Evolutionary conservation across 1,140 invertebrate species (phyloP).

Genomic region (Bathynomus jamesi): DNA sequence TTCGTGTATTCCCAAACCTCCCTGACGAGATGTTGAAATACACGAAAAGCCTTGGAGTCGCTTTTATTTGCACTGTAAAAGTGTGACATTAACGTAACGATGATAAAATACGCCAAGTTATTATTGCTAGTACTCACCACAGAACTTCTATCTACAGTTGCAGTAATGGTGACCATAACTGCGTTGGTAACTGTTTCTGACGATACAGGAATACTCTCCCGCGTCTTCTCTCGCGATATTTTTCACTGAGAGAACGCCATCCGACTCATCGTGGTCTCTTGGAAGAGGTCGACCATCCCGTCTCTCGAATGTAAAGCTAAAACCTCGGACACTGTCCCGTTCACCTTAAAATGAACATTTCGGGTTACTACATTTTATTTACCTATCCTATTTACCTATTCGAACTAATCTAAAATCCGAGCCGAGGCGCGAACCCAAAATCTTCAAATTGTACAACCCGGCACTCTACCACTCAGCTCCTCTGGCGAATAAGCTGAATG

Average conservation of each 20-base stretch:
- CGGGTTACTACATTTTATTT: not conserved
- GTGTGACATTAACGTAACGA: too few relatives aligned
- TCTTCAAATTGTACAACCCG: too few relatives aligned
- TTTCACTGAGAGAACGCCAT: constrained; percentile 56
- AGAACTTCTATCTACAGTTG: constrained; percentile 52
- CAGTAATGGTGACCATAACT: constrained; percentile 46
- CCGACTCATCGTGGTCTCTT: constrained; percentile 48
- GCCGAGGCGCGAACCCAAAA: too few relatives aligned
- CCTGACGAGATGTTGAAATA: too few relatives aligned
- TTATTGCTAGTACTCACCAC: constrained; percentile 47
- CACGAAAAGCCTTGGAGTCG: too few relatives aligned
- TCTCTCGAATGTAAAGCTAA: constrained; percentile 52
- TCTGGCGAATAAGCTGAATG: too few relatives aligned
- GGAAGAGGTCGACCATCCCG: constrained; percentile 55
- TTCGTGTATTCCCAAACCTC: too few relatives aligned
- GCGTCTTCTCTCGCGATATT: constrained; percentile 56
- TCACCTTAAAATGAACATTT: not conserved
- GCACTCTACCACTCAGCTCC: too few relatives aligned
- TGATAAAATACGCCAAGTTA: too few relatives aligned
- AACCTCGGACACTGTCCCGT: not conserved
- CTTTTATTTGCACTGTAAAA: not conserved
- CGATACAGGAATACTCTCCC: constrained; percentile 70
- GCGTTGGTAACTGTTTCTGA: constrained; percentile 47
- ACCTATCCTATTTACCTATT: not conserved
- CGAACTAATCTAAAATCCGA: too few relatives aligned